Evolutionary conservation across 2,797 vertebrate species (phyloP).

Genomic region (Falco novaeseelandiae): DNA sequence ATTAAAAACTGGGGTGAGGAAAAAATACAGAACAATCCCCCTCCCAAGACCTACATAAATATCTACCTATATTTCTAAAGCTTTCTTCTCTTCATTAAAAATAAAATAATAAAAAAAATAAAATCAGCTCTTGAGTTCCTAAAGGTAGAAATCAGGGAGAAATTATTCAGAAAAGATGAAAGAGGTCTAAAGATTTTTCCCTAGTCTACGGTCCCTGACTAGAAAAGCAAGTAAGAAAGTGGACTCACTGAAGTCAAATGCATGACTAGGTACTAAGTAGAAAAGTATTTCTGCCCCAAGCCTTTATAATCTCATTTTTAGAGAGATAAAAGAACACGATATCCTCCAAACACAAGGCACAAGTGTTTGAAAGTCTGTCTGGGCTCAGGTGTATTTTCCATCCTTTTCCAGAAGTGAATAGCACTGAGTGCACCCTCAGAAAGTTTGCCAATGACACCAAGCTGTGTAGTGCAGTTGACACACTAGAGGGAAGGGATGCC

Average conservation of each 20-base stretch:
- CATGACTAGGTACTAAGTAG: not conserved
- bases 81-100: not conserved
- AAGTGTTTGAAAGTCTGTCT: not conserved
- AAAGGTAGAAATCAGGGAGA: not conserved
- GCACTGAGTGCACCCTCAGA: too few species aligned
- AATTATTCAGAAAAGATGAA: not conserved
- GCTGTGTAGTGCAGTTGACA: too few species aligned
- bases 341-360: not conserved
- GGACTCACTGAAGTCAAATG: not conserved
- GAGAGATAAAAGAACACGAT: not conserved
- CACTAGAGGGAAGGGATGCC: too few species aligned
- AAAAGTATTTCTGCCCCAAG: not conserved
- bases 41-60: not conserved
- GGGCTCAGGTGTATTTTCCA: not conserved
- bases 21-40: not conserved
- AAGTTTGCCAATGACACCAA: too few species aligned
- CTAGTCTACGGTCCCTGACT: not conserved
- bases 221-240: not conserved
- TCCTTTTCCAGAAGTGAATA: not conserved
- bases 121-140: not conserved
- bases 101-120: not conserved
- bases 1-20: not conserved
- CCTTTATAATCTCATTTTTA: not conserved
- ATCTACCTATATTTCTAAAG: not conserved
- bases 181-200: not conserved